Evolutionary conservation across 2,113 vertebrate genomes (phyloP).

Genomic region (Motacilla alba): DNA sequence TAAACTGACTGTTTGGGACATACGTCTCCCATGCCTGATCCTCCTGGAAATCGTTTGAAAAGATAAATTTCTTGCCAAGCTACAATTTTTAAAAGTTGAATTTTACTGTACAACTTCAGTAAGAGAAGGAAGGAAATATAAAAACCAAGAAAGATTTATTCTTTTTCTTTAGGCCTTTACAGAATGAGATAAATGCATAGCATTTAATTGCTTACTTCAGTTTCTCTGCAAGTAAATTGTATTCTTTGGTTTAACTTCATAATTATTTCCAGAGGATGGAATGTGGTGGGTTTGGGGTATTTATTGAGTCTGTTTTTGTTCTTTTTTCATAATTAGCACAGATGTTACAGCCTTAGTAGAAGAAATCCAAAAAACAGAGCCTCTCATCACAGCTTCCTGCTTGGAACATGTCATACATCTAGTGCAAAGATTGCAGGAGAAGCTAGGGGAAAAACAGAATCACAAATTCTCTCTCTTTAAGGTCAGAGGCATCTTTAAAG

Average conservation of each 20-base stretch:
- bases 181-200: neutral
- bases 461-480: conserved; percentile 89
- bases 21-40: neutral
- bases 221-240: neutral
- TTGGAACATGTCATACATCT: conserved; percentile 80
- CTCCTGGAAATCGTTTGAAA: neutral
- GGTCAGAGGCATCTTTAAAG: conserved; percentile 68
- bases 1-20: neutral
- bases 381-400: conserved; percentile 83
- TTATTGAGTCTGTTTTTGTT: neutral
- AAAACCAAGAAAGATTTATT: neutral
- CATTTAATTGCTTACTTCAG: neutral
- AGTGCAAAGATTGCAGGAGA: conserved; percentile 85
- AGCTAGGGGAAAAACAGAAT: conserved; percentile 78
- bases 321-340: conserved; percentile 69
- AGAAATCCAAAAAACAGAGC: conserved; percentile 82
- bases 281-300: neutral
- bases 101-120: neutral
- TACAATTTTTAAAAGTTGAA: neutral
- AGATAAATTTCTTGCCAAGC: neutral
- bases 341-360: conserved; percentile 79
- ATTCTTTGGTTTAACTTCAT: neutral
- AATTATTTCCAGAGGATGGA: neutral
- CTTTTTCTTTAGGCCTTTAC: neutral
- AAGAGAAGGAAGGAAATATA: neutral